These are phyloP conservation scores for Macrosteles quadrilineatus DNA, from an alignment of 1,140 invertebrate species.

Conservation along the genomic window DNA sequence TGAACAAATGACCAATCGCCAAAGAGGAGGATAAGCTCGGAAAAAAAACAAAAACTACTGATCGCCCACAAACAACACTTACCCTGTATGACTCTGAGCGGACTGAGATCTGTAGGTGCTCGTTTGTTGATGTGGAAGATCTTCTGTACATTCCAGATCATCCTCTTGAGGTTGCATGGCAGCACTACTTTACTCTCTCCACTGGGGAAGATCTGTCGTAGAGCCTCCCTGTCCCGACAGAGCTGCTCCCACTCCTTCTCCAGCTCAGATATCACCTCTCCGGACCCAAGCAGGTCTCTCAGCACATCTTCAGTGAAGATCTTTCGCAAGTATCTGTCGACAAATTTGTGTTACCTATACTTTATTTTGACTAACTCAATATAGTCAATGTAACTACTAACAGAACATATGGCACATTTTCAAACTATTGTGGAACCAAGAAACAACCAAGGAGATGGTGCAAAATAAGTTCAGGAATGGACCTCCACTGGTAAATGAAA, in stretches of 20 bases:
- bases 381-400: too few species aligned
- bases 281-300: conserved; percentile 88
- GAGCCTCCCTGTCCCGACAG: conserved; percentile 77
- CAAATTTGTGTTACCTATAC: too few species aligned
- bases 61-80: neutral
- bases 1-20: conserved; percentile 2
- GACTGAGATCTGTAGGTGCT: conserved; percentile 90
- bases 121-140: conserved; percentile 98
- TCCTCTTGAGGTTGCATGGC: conserved; percentile 95
- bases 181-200: conserved; percentile 90
- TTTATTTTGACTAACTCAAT: too few species aligned
- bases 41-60: neutral
- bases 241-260: conserved; percentile 97
- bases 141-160: conserved; percentile 99
- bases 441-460: too few species aligned
- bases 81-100: conserved; percentile 86
- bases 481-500: too few species aligned
- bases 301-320: conserved; percentile 96
- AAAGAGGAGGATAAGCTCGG: too few species aligned
- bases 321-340: conserved; percentile 78
- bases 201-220: conserved; percentile 84
- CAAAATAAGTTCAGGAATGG: too few species aligned
- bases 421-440: too few species aligned
- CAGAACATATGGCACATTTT: too few species aligned
- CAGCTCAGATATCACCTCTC: conserved; percentile 86